Conservation (phyloP, 2,113 vertebrate genomes). For the Ariopsis seemanni region DNA sequence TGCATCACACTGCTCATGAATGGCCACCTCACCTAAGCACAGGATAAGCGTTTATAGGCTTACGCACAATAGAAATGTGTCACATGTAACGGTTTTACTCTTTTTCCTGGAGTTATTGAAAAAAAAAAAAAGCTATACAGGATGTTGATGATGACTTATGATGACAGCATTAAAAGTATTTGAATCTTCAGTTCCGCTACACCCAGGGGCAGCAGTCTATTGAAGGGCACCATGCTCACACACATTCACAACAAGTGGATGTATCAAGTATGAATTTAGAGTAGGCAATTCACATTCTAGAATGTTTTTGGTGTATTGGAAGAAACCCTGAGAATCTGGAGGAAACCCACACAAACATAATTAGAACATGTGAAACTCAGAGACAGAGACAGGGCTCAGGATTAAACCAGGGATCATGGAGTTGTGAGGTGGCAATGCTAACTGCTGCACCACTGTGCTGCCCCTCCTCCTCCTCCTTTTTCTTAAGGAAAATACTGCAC, state of each 20-base stretch:
- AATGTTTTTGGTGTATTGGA: neutral
- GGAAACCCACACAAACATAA: neutral
- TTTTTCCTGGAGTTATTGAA: neutral
- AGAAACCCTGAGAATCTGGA: neutral
- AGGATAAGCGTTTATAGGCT: neutral
- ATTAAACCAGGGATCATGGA: neutral
- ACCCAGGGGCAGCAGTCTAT: neutral
- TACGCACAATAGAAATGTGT: neutral
- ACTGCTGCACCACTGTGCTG: neutral
- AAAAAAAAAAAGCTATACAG: neutral
- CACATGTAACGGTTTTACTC: neutral
- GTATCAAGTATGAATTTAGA: no score
- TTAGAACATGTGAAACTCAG: neutral
- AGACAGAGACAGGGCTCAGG: neutral
- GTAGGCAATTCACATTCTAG: neutral
- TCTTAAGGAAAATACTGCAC: neutral
- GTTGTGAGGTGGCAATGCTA: neutral
- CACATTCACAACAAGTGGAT: neutral
- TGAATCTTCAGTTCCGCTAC: neutral
- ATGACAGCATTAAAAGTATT: no score
- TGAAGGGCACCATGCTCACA: neutral
- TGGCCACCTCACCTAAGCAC: neutral
- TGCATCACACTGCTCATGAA: conserved; percentile 19
- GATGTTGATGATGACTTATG: no score
- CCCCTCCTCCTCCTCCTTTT: neutral